Conservation (phyloP, 1,140 invertebrate genomes). For the Cyphomyrmex costatus region DNA sequence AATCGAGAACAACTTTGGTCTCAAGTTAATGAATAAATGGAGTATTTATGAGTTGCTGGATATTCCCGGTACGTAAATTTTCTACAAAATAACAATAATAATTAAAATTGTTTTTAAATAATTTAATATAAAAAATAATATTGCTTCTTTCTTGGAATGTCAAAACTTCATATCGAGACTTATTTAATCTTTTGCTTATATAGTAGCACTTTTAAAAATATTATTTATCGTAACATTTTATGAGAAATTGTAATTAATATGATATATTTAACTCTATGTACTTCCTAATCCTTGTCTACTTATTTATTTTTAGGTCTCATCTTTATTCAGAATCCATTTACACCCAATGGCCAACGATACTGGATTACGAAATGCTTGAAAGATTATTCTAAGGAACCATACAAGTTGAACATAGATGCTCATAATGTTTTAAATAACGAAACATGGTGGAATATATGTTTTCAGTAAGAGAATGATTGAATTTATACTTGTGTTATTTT, state of each 20-base stretch:
- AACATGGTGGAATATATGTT: conserved; percentile 86
- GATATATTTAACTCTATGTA: neutral
- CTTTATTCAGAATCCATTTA: conserved; percentile 95
- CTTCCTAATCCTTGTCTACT: neutral
- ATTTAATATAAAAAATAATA: neutral
- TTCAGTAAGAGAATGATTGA: conserved; percentile 75
- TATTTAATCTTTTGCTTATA: neutral
- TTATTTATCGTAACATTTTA: neutral
- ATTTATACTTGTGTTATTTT: no score
- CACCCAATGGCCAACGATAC: conserved; percentile 91
- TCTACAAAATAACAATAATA: neutral
- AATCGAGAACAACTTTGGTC: conserved; percentile 80
- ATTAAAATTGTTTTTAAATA: neutral
- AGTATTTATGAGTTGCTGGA: conserved; percentile 87
- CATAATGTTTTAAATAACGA: conserved; percentile 85
- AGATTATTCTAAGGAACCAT: conserved; percentile 92
- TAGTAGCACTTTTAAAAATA: neutral
- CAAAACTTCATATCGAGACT: neutral
- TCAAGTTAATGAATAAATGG: conserved; percentile 88
- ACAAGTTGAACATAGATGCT: conserved; percentile 92
- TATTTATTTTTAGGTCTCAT: conserved; percentile 89
- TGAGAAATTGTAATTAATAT: neutral
- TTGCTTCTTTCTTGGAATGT: neutral
- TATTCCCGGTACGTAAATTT: conserved; percentile 86
- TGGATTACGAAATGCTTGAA: conserved; percentile 94